These are phyloP conservation scores for Tor tambroides DNA, from an alignment of 2,113 vertebrate species.

Conservation along the genomic window DNA sequence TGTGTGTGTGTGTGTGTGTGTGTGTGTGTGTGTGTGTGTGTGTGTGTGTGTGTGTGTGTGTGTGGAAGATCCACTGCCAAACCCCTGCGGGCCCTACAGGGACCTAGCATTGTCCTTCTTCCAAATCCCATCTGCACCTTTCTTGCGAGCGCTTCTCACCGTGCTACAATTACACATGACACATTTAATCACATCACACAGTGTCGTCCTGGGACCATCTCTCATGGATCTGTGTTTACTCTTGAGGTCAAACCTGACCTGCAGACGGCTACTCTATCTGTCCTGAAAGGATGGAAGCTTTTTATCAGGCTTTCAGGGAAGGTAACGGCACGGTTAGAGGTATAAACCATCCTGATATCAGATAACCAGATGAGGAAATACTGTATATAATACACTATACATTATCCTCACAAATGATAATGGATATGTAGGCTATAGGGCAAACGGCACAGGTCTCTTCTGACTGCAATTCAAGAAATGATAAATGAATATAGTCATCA, in stretches of 20 bases:
- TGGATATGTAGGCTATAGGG: slow-evolving; percentile 4
- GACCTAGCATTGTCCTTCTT: slow-evolving; percentile 41
- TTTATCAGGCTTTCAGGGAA: slow-evolving; percentile 29
- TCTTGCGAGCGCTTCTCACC: slow-evolving; percentile 48
- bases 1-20: too few relatives aligned
- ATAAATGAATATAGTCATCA: background rate
- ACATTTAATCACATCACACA: slow-evolving; percentile 57
- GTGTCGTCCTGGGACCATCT: slow-evolving; percentile 36
- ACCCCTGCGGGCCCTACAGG: slow-evolving; percentile 17
- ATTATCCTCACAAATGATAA: background rate
- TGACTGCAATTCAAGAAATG: background rate
- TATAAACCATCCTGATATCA: slow-evolving; percentile 27
- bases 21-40: too few relatives aligned
- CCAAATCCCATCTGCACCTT: slow-evolving; percentile 42
- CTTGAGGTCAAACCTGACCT: slow-evolving; percentile 39
- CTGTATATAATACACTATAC: slow-evolving; percentile 7
- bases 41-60: background rate
- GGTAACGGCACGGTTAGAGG: slow-evolving; percentile 2
- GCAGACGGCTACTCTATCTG: slow-evolving; percentile 28
- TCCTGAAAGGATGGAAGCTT: slow-evolving; percentile 34
- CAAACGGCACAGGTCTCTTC: background rate
- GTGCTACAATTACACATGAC: slow-evolving; percentile 56
- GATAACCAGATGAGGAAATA: slow-evolving; percentile 27
- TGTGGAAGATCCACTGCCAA: slow-evolving; percentile 7
- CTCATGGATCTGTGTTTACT: slow-evolving; percentile 28